phyloP scores from a whole-genome alignment of 2,888 invertebrate genomes.

The Lasioglossum lativentre region DNA sequence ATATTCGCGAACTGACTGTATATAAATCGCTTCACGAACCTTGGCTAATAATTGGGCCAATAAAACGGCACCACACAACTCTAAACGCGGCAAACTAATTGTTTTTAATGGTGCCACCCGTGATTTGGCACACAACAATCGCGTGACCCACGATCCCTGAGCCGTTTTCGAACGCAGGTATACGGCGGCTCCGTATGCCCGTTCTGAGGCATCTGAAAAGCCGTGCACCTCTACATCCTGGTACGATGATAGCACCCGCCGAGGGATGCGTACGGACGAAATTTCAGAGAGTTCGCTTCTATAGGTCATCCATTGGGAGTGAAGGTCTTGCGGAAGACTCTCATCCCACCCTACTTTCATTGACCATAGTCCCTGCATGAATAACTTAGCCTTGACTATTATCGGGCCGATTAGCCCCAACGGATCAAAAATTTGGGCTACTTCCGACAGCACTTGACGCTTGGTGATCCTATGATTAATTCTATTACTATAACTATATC shows the following conservation, averaged over 20 bases:
- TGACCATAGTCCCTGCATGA: slow-evolving; percentile 5
- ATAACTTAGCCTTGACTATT: background rate
- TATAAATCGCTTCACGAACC: background rate
- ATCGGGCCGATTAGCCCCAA: background rate
- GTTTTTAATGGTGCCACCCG: slow-evolving; percentile 6
- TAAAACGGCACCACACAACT: too few relatives aligned
- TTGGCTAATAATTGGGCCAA: background rate
- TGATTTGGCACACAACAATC: background rate
- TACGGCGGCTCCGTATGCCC: background rate
- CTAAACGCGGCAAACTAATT: background rate
- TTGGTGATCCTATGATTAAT: too few relatives aligned
- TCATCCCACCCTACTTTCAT: background rate
- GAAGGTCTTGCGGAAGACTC: background rate
- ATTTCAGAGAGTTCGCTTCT: background rate
- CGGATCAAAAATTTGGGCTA: slow-evolving; percentile 12
- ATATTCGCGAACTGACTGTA: background rate
- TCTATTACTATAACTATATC: too few relatives aligned
- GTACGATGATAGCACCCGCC: background rate
- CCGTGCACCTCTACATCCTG: background rate
- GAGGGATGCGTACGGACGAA: background rate
- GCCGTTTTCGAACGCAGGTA: background rate
- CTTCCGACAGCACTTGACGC: too few relatives aligned
- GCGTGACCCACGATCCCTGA: too few relatives aligned
- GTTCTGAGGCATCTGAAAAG: background rate
- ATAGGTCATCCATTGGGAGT: background rate